Base-by-base conservation (phyloP, 2,797 vertebrate species). In the Myotis daubentonii region DNA sequence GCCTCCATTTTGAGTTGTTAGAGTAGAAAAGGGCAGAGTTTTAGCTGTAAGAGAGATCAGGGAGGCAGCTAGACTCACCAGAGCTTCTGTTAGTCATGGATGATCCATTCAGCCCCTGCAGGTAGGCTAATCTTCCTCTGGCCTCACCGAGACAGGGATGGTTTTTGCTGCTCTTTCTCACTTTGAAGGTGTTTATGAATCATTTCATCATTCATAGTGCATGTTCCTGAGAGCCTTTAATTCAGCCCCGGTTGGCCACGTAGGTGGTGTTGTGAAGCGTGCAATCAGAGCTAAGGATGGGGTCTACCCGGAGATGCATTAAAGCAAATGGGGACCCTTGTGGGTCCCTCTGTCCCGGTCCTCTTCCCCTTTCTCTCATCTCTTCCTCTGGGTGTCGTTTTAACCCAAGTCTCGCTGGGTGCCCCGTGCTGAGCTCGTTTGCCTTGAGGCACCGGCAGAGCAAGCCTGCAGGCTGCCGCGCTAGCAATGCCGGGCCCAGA, bases 1-100 rank as follows among this genome's bases (percentile, higher is more conserved):
- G 98, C 99, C 99, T 99, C 99, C 99, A 99, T 99, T 99, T 99
- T 99, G 99, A 99, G 99, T 98, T 98, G 98, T 98, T 98, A 98
- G 99, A 98, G 99, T 98, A 98, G 97, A 97, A 97, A 98, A 98
- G 98, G 98, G 98, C 98, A 98, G 98, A 98, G 98, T 98, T 97
- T 91, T 83, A 95, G 78, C 96, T 87, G 87, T 79, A 47, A 95
- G 85, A 96, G 91, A 98, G 98, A 97, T 81, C 97, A 41, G 98
- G 97, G 89, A 49, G 87, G 81, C 97, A 70, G 49, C 98, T 72
- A 95, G 93, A 95, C 98, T 98, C 98, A 87, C 98, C 51, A 97
- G 98, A 98, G 98, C 98, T 98, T 98, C 98, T 98, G 98, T 98
- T 98, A 98, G 99, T 98, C 98, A 99, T 99, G 99, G 99, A 99